Evolutionary conservation across 2,113 vertebrate species (phyloP).

Genomic region (Procapra przewalskii): DNA sequence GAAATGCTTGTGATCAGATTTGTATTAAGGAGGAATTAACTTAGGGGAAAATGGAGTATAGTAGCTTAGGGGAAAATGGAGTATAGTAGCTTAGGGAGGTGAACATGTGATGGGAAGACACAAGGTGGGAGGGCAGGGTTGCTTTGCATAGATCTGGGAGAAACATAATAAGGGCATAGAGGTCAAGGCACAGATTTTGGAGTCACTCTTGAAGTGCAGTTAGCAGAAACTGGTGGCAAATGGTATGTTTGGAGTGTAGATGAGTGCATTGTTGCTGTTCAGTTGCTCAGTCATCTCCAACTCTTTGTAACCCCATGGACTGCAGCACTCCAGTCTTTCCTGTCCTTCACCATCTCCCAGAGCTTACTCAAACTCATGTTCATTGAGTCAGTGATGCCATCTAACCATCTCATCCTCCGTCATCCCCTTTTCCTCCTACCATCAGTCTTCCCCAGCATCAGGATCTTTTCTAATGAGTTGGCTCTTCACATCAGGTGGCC

Average conservation of each 20-base stretch:
- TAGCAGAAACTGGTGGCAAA: not conserved
- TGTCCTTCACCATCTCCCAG: not conserved
- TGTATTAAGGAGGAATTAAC: not conserved
- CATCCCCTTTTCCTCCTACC: not conserved
- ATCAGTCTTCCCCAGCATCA: not conserved
- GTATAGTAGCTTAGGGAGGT: not conserved
- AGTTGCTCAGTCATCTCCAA: not conserved
- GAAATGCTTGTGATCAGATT: not conserved
- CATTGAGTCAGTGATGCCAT: not conserved
- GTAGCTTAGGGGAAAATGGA: not conserved
- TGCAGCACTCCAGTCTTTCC: not conserved
- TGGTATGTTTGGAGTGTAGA: not conserved
- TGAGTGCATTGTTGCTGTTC: not conserved
- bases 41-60: not conserved
- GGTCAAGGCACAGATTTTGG: not conserved
- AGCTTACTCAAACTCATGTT: not conserved
- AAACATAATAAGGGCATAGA: not conserved
- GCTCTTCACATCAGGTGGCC: not conserved
- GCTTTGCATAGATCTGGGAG: not conserved
- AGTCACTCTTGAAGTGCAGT: not conserved
- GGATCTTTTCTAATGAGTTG: not conserved
- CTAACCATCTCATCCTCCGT: not conserved
- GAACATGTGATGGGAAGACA: not conserved
- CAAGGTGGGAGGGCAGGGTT: fast-evolving
- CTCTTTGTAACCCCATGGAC: not conserved